Conservation (phyloP, 2,888 invertebrate species). For the Amorpha juglandis region DNA sequence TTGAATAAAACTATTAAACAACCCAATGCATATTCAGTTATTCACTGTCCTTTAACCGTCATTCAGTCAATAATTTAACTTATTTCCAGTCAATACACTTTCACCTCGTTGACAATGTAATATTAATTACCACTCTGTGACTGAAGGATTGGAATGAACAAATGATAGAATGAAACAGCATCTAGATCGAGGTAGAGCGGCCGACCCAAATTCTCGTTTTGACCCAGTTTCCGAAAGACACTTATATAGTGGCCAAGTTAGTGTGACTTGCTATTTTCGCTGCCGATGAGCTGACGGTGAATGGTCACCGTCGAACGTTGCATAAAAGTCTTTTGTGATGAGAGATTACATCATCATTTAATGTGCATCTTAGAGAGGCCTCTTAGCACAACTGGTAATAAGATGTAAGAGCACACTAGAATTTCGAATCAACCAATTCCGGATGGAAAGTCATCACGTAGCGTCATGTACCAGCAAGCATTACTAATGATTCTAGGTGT, state of each 20-base stretch:
- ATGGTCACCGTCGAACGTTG: neutral
- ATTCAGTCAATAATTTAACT: neutral
- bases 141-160: neutral
- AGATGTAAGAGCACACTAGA: neutral
- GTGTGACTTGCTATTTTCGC: constrained; percentile 16
- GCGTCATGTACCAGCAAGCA: neutral
- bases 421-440: neutral
- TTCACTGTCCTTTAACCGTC: neutral
- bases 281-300: neutral
- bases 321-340: neutral
- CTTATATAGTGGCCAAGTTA: constrained; percentile 12
- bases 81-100: constrained; percentile 1
- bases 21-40: neutral
- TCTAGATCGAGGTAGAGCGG: constrained; percentile 17
- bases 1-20: neutral
- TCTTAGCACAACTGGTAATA: neutral
- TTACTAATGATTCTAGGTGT: neutral
- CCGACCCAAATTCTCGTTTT: constrained; percentile 15
- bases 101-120: neutral
- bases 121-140: neutral
- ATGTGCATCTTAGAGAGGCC: neutral
- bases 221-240: constrained; percentile 22
- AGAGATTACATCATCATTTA: constrained; percentile 7
- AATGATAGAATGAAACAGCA: constrained; percentile 7
- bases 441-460: neutral